Conservation (phyloP, 64 coral and sea anemone genomes). For the Montipora capricornis region DNA sequence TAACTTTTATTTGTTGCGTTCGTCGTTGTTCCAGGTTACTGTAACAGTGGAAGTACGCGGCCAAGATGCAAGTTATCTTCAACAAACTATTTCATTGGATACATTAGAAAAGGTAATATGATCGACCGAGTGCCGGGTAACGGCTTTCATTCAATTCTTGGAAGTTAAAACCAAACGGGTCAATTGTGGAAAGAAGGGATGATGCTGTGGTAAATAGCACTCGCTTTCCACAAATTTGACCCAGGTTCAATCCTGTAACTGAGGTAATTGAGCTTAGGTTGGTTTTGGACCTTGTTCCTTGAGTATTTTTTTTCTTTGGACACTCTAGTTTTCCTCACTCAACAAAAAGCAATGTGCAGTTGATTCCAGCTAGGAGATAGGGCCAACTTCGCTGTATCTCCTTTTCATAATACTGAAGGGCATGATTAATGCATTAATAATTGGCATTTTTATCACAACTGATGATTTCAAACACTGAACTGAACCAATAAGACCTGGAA, state of each 20-base stretch:
- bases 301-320: too few relatives aligned
- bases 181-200: too few relatives aligned
- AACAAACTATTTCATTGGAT: conserved; percentile 62
- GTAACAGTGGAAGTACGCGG: conserved; percentile 62
- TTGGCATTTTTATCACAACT: not conserved
- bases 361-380: too few relatives aligned
- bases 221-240: too few relatives aligned
- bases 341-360: too few relatives aligned
- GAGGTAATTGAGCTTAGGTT: too few relatives aligned
- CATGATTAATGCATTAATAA: too few relatives aligned
- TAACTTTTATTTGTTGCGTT: not conserved
- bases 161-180: not conserved
- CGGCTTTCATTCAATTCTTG: not conserved
- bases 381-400: too few relatives aligned
- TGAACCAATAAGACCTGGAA: not conserved
- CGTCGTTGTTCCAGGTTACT: not conserved
- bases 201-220: too few relatives aligned
- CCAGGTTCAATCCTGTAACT: too few relatives aligned
- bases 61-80: conserved; percentile 12
- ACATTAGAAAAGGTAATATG: conserved; percentile 42
- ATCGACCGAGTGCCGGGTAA: too few relatives aligned
- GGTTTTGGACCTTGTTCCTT: not conserved
- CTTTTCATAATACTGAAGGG: too few relatives aligned
- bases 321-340: not conserved
- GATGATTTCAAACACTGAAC: not conserved